phyloP scores from a whole-genome alignment of 2,888 invertebrate species.

The Eledona agricola region DNA sequence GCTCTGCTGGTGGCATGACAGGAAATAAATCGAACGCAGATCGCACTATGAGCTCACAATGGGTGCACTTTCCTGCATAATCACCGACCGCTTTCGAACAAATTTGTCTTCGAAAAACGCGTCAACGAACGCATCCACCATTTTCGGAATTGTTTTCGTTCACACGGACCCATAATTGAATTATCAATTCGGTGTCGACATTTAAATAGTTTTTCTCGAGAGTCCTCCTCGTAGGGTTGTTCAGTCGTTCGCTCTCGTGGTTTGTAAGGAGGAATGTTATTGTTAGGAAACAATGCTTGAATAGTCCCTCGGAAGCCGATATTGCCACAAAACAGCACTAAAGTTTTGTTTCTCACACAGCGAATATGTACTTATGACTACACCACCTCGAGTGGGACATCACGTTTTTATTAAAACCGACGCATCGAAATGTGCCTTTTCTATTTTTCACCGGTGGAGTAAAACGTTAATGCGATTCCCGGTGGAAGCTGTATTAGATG shows the following conservation, averaged over 20 bases:
- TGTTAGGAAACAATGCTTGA: conserved; percentile 59
- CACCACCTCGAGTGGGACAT: conserved; percentile 52
- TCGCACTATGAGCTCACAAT: conserved; percentile 36
- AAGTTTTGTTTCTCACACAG: conserved; percentile 59
- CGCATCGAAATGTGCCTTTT: conserved; percentile 31
- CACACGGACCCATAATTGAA: conserved; percentile 34
- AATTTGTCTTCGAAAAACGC: too few relatives aligned
- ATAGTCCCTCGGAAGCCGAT: conserved; percentile 59
- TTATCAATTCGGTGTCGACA: conserved; percentile 40
- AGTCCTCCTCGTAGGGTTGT: conserved; percentile 36
- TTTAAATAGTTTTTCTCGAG: conserved; percentile 41
- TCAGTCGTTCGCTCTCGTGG: conserved; percentile 44
- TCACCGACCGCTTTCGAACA: conserved; percentile 1
- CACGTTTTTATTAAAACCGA: conserved; percentile 43
- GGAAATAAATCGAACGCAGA: conserved; percentile 45
- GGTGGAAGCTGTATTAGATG: background rate
- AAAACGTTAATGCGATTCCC: background rate
- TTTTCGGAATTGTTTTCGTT: conserved; percentile 26
- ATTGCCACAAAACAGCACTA: conserved; percentile 61
- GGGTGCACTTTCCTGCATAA: conserved; percentile 36
- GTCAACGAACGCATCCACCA: too few relatives aligned
- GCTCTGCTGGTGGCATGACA: conserved; percentile 44
- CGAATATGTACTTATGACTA: conserved; percentile 57
- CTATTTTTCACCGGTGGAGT: conserved; percentile 11
- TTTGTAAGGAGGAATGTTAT: conserved; percentile 58